These are phyloP conservation scores for Lepus townsendii DNA, from an alignment of 2,797 vertebrate genomes.

Conservation along the genomic window DNA sequence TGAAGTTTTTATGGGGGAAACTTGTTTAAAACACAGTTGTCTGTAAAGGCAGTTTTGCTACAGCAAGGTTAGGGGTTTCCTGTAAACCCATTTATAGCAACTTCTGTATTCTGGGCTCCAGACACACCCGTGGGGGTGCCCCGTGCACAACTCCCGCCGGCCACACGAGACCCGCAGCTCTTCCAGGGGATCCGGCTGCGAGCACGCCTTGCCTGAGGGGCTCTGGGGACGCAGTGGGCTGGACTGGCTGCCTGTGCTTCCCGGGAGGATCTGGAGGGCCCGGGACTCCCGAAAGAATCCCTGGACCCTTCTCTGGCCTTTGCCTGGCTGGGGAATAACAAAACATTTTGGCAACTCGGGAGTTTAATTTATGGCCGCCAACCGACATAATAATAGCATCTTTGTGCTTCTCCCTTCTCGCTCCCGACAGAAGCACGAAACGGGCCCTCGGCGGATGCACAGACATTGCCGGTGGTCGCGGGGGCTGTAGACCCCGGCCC, in stretches of 20 bases:
- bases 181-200: neutral
- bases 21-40: slow-evolving; percentile 77
- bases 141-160: neutral
- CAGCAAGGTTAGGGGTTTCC: slow-evolving; percentile 79
- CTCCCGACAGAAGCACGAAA: neutral
- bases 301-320: neutral
- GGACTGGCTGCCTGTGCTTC: neutral
- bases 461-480: neutral
- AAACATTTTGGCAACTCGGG: slow-evolving; percentile 68
- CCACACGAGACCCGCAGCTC: neutral
- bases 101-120: slow-evolving; percentile 74
- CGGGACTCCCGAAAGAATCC: neutral
- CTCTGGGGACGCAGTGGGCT: neutral
- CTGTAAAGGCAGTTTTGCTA: slow-evolving; percentile 75
- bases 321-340: slow-evolving; percentile 53
- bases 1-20: slow-evolving; percentile 80
- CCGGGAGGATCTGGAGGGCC: neutral
- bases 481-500: neutral
- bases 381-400: slow-evolving; percentile 71
- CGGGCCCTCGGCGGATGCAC: neutral
- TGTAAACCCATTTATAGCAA: slow-evolving; percentile 80
- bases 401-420: slow-evolving; percentile 49
- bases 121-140: neutral
- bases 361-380: slow-evolving; percentile 70
- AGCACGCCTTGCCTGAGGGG: neutral